A percentile compares a stretch with the other conserved stretches of the same genome.
Conservation (phyloP, 2,113 vertebrate genomes). For the Polyodon spathula region DNA sequence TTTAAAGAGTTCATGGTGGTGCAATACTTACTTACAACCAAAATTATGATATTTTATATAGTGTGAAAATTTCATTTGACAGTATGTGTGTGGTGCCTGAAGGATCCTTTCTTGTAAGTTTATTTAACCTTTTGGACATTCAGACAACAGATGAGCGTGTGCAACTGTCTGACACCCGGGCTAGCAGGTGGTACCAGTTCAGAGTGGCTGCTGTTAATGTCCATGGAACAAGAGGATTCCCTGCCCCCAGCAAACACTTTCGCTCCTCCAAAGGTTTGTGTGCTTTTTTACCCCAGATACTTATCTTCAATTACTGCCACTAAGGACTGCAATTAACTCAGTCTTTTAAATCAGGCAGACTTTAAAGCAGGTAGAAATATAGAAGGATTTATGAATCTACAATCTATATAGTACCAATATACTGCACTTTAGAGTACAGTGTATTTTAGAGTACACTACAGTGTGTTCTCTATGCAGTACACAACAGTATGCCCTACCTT, state of each 20-base stretch:
- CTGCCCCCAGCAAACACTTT: conserved; percentile 93
- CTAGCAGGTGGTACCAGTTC: conserved; percentile 95
- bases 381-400: too few species aligned
- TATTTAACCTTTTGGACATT: conserved; percentile 41
- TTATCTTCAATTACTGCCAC: conserved; percentile 12
- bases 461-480: too few species aligned
- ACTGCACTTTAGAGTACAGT: too few species aligned
- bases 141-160: conserved; percentile 82
- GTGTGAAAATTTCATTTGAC: conserved; percentile 35
- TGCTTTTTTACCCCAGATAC: conserved; percentile 10
- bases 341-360: too few species aligned
- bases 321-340: neutral
- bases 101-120: conserved; percentile 41
- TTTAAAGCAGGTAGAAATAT: too few species aligned
- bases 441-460: too few species aligned
- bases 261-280: conserved; percentile 80
- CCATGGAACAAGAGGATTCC: conserved; percentile 90
- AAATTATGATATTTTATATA: too few species aligned
- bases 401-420: too few species aligned
- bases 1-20: too few species aligned
- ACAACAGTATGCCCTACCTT: too few species aligned
- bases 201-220: conserved; percentile 86
- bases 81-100: conserved; percentile 32
- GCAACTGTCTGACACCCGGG: conserved; percentile 68
- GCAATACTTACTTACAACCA: too few species aligned